A percentile compares a stretch with the other conserved stretches of the same genome.
Conservation (phyloP, 1,140 invertebrate genomes). For the Leptinotarsa undecemlineata region DNA sequence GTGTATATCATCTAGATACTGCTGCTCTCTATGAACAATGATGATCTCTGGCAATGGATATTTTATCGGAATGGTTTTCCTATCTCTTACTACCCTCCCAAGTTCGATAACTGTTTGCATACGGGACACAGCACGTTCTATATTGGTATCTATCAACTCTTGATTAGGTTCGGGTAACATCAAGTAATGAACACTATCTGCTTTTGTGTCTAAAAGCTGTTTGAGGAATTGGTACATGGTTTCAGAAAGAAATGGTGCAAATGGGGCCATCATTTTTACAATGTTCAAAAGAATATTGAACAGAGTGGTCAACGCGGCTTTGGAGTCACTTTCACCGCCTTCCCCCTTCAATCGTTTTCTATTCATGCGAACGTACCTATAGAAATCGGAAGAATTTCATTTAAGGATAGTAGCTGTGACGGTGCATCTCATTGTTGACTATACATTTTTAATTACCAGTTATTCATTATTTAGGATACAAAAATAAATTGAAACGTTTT, state of each 20-base stretch:
- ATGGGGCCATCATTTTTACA: constrained; percentile 92
- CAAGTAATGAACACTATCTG: constrained; percentile 84
- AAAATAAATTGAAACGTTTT: too few species aligned
- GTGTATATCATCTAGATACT: constrained; percentile 80
- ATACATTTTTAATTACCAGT: too few species aligned
- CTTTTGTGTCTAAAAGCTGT: constrained; percentile 55
- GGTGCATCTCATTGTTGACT: too few species aligned
- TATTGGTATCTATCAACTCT: constrained; percentile 79
- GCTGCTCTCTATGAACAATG: constrained; percentile 85
- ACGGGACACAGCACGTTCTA: constrained; percentile 85
- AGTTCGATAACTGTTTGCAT: constrained; percentile 97
- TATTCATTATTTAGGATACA: too few species aligned
- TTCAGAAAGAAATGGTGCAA: constrained; percentile 97
- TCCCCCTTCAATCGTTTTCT: constrained; percentile 92
- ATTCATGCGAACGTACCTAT: constrained; percentile 87
- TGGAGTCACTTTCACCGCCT: constrained; percentile 74
- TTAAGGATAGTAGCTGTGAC: too few species aligned
- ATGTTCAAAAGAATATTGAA: constrained; percentile 89
- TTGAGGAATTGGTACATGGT: constrained; percentile 91
- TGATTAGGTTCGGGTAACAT: constrained; percentile 78
- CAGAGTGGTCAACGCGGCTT: constrained; percentile 83
- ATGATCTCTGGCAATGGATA: constrained; percentile 96
- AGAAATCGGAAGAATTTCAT: too few species aligned
- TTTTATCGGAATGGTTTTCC: constrained; percentile 92
- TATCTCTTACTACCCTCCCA: constrained; percentile 88